Percentiles rank a stretch among this genome's conserved stretches.
Conservation (phyloP, 2,888 invertebrate species). For the Agrochola lychnidis region DNA sequence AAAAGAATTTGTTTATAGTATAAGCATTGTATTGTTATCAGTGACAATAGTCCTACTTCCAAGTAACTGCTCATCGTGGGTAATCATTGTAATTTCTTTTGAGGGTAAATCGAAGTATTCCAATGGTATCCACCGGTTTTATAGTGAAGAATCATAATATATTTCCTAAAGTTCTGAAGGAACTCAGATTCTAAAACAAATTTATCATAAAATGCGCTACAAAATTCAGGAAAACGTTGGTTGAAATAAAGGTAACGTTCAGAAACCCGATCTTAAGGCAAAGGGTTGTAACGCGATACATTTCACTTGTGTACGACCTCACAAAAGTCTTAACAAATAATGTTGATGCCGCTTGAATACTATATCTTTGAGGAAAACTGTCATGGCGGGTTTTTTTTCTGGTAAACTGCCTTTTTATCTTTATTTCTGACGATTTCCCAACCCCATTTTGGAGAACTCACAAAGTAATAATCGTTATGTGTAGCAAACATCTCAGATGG, state of each 20-base stretch:
- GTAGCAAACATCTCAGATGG: background rate
- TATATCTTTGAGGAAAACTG: constrained; percentile 16
- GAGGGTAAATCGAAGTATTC: background rate
- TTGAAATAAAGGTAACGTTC: constrained; percentile 7
- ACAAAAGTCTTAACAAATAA: constrained; percentile 47
- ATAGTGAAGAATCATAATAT: background rate
- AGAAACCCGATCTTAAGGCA: constrained; percentile 20
- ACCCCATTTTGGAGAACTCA: background rate
- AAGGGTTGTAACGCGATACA: constrained; percentile 45
- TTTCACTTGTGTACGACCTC: constrained; percentile 26
- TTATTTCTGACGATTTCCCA: background rate
- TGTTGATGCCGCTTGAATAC: constrained; percentile 17
- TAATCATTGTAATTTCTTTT: background rate
- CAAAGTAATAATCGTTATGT: background rate
- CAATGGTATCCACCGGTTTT: background rate
- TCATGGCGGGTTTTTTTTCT: background rate
- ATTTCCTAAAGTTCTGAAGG: background rate
- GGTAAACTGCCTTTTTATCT: background rate
- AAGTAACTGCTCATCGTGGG: background rate
- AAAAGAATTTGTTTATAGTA: background rate
- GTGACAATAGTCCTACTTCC: background rate
- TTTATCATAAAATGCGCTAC: background rate
- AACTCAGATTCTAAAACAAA: background rate
- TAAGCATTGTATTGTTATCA: background rate
- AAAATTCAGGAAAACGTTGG: constrained; percentile 5